Base-by-base conservation (phyloP, 2,797 vertebrate species). In the Acanthurus tractus region DNA sequence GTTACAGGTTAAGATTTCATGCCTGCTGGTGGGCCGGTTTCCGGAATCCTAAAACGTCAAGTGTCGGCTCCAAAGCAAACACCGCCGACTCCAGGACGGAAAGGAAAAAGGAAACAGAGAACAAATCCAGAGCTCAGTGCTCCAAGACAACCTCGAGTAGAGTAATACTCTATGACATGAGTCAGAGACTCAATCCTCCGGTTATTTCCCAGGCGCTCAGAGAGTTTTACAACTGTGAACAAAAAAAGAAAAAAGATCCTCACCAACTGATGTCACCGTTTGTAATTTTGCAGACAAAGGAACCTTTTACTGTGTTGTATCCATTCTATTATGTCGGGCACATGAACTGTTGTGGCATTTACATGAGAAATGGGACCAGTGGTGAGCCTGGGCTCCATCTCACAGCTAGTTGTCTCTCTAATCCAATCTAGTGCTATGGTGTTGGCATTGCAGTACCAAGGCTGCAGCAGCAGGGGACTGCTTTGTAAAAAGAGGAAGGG, bases 341-440 rank as follows among this genome's bases (percentile, higher is more conserved):
- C 88, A 86, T 90, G 95, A 95, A 94, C 94, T 95, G 88, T 96
- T 94, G 94, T 94, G 91, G 93, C 96, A 97, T 97, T 98, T 96
- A 96, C 96, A 97, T 97, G 95, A 96, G 96, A 97, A 96, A 96
- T 92, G 88, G 94, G 87, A 89, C 93, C 90, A 88, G 89, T 93
- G 93, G 91, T 93, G 94, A 96, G 94, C 85, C 85, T 68, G 84
- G 94, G 93, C 94, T 96, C 94, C 87, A 87, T 90, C 93, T 93
- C 95, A 91, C 92, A 93, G 95, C 95, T 88, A 96, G 96, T 93
- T 92, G 91, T 92, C 93, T 92, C 93, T 92, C 92, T 97, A 97
- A 98, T 97, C 96, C 97, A 97, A 96, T 97, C 96, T 96, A 94
- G 88, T 88, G 94, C 95, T 91, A 91, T 94, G 92, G 91, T 84